phyloP scores from a whole-genome alignment of 2,113 vertebrate genomes.

The Peromyscus polionotus region DNA sequence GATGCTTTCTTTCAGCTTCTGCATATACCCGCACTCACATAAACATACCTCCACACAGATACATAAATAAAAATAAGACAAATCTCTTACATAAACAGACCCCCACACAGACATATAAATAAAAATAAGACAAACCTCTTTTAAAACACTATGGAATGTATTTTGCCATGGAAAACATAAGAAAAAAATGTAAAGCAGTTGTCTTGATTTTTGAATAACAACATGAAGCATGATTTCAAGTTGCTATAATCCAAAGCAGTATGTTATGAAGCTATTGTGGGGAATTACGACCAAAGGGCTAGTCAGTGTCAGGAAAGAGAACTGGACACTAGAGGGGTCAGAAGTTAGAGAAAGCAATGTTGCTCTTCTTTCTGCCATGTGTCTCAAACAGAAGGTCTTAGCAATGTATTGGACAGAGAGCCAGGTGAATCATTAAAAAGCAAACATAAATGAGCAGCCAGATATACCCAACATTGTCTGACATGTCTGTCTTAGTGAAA shows the following conservation, averaged over 20 bases:
- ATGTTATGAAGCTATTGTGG: neutral
- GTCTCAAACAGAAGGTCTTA: neutral
- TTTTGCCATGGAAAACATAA: neutral
- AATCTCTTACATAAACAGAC: neutral
- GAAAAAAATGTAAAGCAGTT: neutral
- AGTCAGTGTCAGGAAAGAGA: neutral
- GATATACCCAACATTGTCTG: neutral
- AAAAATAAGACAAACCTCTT: neutral
- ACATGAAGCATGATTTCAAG: slow-evolving; percentile 13
- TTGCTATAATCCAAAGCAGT: neutral
- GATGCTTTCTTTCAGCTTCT: neutral
- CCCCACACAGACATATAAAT: neutral
- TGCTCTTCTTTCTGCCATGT: neutral
- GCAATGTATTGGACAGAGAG: neutral
- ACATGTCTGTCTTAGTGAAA: slow-evolving; percentile 58
- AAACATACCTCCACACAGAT: neutral
- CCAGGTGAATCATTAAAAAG: neutral
- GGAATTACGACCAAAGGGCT: neutral
- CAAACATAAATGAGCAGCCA: neutral
- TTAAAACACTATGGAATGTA: neutral
- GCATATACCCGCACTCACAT: neutral
- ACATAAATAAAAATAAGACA: too few species aligned
- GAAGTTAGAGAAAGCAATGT: neutral
- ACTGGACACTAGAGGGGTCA: neutral
- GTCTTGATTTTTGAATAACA: slow-evolving; percentile 29